A percentile compares a stretch with the other conserved stretches of the same genome.
These are phyloP conservation scores for Catharus bicknelli DNA, from an alignment of 2,113 vertebrate species.

Conservation along the genomic window DNA sequence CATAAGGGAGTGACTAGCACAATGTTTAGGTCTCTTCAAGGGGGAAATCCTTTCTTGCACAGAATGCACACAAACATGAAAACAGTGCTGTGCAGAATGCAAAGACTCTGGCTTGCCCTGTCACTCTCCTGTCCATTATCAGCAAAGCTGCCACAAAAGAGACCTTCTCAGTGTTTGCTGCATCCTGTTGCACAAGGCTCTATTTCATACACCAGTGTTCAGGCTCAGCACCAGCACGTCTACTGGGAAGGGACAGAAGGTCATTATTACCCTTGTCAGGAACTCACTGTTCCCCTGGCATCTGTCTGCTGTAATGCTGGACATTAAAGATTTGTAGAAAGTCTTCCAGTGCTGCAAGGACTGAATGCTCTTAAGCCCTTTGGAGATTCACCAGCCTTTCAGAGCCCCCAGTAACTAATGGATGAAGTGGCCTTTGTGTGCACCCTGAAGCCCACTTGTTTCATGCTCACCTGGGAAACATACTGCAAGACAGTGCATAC, in stretches of 20 bases:
- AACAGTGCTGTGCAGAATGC: not conserved
- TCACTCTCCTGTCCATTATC: not conserved
- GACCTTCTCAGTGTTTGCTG: not conserved
- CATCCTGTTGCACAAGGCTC: not conserved
- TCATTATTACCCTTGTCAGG: not conserved
- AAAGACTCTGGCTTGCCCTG: not conserved
- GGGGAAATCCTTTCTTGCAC: not conserved
- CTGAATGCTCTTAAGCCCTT: not conserved
- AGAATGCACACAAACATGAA: not conserved
- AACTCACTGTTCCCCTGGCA: not conserved
- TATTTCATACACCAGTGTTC: not conserved
- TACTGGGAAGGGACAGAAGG: not conserved
- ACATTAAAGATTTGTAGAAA: not conserved
- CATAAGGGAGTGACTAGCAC: not conserved
- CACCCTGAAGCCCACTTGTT: not conserved
- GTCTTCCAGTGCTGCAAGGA: not conserved
- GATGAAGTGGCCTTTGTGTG: not conserved
- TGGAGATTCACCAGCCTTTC: not conserved
- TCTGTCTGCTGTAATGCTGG: not conserved
- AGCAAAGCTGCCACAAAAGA: not conserved
- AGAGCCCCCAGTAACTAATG: not conserved
- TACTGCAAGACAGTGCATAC: not conserved
- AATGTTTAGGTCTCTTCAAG: not conserved
- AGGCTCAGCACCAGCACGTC: not conserved
- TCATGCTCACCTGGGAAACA: not conserved